A percentile compares a stretch with the other conserved stretches of the same genome.
Evolutionary conservation across 2,888 invertebrate genomes (phyloP).

Genomic region (Amphipyra berbera): DNA sequence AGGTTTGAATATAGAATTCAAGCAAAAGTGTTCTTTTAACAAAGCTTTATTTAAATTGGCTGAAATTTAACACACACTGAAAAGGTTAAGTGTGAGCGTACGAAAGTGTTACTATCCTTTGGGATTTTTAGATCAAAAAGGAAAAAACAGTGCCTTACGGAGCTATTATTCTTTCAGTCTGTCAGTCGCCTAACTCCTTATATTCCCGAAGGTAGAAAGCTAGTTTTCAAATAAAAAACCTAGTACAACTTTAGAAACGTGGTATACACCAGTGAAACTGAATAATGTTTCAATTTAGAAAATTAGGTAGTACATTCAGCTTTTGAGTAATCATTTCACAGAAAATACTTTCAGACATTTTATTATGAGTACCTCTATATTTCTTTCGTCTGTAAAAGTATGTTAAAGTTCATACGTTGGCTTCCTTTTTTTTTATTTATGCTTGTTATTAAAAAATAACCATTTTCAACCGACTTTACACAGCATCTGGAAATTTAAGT

Average conservation of each 20-base stretch:
- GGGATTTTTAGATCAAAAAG: constrained; percentile 44
- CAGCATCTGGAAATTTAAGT: no score
- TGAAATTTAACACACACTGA: constrained; percentile 19
- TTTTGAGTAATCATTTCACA: not conserved
- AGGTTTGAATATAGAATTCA: no score
- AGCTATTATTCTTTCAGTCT: constrained; percentile 53
- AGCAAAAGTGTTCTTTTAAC: no score
- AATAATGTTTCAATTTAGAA: constrained; percentile 2
- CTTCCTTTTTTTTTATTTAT: no score
- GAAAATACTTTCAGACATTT: not conserved
- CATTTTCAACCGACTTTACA: no score
- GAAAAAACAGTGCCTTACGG: constrained; percentile 40
- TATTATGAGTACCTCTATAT: no score
- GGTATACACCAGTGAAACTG: not conserved
- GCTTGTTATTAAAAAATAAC: no score
- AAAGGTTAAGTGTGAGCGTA: constrained; percentile 18
- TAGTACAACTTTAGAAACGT: constrained; percentile 10
- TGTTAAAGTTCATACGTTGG: no score
- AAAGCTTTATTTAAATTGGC: not conserved
- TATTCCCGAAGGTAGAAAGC: constrained; percentile 41
- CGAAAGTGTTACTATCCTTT: constrained; percentile 42
- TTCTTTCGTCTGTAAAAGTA: no score
- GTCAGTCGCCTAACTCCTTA: constrained; percentile 43
- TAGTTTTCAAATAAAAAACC: constrained; percentile 43
- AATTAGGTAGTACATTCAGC: constrained; percentile 6